A percentile compares a stretch with the other conserved stretches of the same genome.
Conservation (phyloP, 2,888 invertebrate species). For the Leucophenga montana region DNA sequence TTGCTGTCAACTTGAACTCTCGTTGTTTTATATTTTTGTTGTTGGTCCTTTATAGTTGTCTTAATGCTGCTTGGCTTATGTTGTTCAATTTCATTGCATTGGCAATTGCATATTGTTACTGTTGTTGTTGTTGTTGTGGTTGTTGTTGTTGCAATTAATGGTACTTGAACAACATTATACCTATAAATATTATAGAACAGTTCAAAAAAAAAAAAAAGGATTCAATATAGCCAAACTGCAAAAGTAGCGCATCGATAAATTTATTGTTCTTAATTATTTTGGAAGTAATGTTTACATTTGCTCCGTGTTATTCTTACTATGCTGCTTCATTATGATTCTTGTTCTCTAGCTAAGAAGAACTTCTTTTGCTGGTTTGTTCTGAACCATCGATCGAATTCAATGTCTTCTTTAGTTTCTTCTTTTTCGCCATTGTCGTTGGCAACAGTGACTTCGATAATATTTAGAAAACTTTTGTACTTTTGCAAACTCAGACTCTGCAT, state of each 20-base stretch:
- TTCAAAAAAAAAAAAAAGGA: background rate
- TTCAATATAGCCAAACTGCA: conserved; percentile 1
- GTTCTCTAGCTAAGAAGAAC: too few relatives aligned
- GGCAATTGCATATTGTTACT: conserved; percentile 41
- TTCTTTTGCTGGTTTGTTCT: too few relatives aligned
- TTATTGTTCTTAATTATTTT: too few relatives aligned
- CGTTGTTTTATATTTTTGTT: too few relatives aligned
- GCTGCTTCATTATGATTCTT: too few relatives aligned
- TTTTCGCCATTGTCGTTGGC: background rate
- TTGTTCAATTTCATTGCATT: conserved; percentile 39
- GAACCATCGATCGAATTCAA: too few relatives aligned
- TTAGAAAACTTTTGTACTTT: background rate
- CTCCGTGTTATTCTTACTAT: too few relatives aligned
- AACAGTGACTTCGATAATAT: background rate
- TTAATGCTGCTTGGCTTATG: background rate
- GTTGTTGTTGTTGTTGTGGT: background rate
- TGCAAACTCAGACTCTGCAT: background rate
- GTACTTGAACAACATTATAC: background rate
- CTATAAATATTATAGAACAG: too few relatives aligned
- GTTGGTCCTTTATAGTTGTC: too few relatives aligned
- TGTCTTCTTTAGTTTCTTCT: background rate
- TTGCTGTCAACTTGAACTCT: too few relatives aligned
- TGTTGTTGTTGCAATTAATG: conserved; percentile 24
- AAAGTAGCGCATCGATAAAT: background rate
- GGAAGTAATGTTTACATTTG: too few relatives aligned